Evolutionary conservation across 1,140 invertebrate species (phyloP).

Genomic region (Anastatus disparis): DNA sequence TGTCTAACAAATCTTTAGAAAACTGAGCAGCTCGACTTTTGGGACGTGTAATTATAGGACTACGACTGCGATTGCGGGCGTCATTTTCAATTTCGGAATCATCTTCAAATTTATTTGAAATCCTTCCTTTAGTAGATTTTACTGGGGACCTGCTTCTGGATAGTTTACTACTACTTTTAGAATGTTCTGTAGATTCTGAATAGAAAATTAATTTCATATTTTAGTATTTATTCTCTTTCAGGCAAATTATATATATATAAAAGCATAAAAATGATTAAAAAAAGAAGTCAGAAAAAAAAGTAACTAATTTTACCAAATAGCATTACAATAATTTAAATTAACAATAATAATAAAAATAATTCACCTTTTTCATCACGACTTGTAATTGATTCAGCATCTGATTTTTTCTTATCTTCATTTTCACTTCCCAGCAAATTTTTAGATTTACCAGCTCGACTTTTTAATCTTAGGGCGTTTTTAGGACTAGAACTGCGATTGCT

Average conservation of each 20-base stretch:
- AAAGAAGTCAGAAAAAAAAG: not conserved
- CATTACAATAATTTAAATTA: no score
- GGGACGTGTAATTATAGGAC: not conserved
- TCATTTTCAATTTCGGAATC: conserved; percentile 11
- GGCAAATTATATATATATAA: not conserved
- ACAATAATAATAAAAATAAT: no score
- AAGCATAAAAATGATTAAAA: not conserved
- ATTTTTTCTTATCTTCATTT: not conserved
- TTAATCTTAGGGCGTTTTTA: not conserved
- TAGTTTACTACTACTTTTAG: conserved; percentile 6
- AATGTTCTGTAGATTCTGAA: not conserved
- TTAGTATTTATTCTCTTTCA: no score
- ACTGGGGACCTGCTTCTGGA: not conserved
- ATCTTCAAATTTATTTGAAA: not conserved
- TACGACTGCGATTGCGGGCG: no score
- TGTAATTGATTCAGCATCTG: not conserved
- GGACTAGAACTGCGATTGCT: not conserved
- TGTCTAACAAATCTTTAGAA: not conserved
- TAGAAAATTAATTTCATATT: no score
- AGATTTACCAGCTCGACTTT: conserved; percentile 24
- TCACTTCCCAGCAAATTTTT: not conserved
- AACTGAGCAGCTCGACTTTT: conserved; percentile 25
- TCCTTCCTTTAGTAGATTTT: conserved; percentile 3
- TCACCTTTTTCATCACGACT: not conserved
- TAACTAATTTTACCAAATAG: no score